Conservation (phyloP, 2,113 vertebrate genomes). For the Monarcha castaneiventris region DNA sequence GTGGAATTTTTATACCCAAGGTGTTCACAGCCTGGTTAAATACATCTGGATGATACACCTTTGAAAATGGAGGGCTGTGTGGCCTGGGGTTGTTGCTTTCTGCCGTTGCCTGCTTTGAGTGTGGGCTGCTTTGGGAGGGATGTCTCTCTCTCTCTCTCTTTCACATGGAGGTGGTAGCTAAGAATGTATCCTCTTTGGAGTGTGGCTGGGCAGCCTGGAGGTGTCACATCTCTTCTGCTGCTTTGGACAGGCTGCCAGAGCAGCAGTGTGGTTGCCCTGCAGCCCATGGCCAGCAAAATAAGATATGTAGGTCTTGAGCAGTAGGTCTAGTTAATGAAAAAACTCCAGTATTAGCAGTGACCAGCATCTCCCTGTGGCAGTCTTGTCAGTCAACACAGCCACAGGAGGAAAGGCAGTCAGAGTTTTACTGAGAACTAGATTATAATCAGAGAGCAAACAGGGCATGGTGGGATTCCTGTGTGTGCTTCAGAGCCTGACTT, state of each 20-base stretch:
- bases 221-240: not conserved
- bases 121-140: not conserved
- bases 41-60: not conserved
- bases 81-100: not conserved
- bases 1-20: not conserved
- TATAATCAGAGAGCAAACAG: not conserved
- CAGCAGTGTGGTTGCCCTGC: not conserved
- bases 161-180: not conserved
- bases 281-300: not conserved
- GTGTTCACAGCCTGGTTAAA: not conserved
- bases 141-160: not conserved
- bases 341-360: not conserved
- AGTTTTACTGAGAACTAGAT: not conserved
- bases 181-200: not conserved
- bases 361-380: not conserved
- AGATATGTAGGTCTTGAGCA: not conserved
- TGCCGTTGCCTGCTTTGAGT: fast-evolving
- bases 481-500: not conserved
- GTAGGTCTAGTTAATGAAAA: not conserved
- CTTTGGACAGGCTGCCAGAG: not conserved
- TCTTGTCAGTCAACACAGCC: not conserved
- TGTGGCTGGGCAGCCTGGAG: not conserved
- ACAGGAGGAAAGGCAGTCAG: not conserved
- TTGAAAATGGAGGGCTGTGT: not conserved
- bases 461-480: not conserved